These are phyloP conservation scores for Microtus montanus DNA, from an alignment of 2,113 vertebrate species.

Conservation along the genomic window DNA sequence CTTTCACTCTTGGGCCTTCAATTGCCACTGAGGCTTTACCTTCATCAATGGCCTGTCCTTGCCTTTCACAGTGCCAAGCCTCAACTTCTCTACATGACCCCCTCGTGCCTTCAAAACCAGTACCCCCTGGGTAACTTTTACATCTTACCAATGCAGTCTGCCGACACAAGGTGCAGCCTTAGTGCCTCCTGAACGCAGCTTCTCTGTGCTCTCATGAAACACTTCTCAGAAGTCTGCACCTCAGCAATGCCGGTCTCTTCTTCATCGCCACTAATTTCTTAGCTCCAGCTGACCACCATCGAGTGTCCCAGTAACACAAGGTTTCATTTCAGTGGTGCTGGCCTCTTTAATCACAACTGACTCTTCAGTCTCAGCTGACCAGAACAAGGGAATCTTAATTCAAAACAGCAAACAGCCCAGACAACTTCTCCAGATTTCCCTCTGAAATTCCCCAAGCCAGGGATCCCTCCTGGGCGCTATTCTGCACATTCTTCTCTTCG, in stretches of 20 bases:
- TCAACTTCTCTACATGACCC: neutral
- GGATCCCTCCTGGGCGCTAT: fast-evolving
- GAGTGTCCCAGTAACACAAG: neutral
- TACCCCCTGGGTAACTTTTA: neutral
- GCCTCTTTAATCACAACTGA: neutral
- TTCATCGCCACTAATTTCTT: neutral
- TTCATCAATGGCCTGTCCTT: neutral
- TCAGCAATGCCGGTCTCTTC: neutral
- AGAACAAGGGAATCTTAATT: neutral
- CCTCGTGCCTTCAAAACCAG: neutral
- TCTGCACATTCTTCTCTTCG: neutral
- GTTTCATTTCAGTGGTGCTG: neutral
- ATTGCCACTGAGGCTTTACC: neutral
- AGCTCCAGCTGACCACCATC: neutral
- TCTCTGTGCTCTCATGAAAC: neutral
- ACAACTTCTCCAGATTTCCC: neutral
- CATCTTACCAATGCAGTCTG: neutral
- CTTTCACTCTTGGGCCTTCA: neutral
- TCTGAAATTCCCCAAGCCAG: neutral
- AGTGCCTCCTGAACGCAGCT: neutral
- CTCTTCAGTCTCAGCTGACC: neutral
- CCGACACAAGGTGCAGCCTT: neutral
- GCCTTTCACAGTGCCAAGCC: neutral
- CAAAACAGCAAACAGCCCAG: neutral
- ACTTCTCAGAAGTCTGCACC: neutral